Evolutionary conservation across 1,140 invertebrate genomes (phyloP).

Genomic region (Xylocopa sonorina): DNA sequence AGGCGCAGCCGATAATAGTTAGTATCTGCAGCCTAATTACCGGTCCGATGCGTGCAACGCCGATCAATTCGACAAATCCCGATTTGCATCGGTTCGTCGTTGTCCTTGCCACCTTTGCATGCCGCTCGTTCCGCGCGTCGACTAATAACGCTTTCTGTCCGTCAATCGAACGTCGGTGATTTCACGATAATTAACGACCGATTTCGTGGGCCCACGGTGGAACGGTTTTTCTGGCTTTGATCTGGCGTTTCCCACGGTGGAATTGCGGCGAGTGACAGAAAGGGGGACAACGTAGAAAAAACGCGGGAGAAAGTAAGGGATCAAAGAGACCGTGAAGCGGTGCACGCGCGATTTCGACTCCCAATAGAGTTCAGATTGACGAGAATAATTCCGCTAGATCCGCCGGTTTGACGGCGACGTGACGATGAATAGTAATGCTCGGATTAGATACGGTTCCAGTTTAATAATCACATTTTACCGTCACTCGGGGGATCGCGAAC

Average conservation of each 20-base stretch:
- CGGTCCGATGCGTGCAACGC: constrained; percentile 10
- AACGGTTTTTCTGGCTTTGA: neutral
- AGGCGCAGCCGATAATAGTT: constrained; percentile 60
- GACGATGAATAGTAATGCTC: constrained; percentile 42
- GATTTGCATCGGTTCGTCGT: constrained; percentile 14
- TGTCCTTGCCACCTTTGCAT: constrained; percentile 12
- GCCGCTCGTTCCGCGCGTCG: neutral
- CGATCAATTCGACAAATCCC: constrained; percentile 46
- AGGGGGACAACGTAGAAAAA: neutral
- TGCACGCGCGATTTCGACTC: constrained; percentile 24
- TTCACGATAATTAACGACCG: neutral
- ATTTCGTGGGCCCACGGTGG: neutral
- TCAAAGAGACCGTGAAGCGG: constrained; percentile 12
- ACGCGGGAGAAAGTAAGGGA: neutral
- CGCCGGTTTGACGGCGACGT: constrained; percentile 29
- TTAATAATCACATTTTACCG: constrained; percentile 39
- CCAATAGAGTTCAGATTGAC: constrained; percentile 30
- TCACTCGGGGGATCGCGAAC: neutral
- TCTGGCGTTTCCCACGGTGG: neutral
- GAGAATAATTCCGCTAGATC: constrained; percentile 42
- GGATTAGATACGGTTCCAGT: constrained; percentile 38
- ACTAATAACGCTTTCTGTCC: neutral
- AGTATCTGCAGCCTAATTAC: constrained; percentile 46
- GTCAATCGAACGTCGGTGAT: neutral
- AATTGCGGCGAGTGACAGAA: neutral